phyloP scores from a whole-genome alignment of 2,113 vertebrate species.

The Colius striatus region DNA sequence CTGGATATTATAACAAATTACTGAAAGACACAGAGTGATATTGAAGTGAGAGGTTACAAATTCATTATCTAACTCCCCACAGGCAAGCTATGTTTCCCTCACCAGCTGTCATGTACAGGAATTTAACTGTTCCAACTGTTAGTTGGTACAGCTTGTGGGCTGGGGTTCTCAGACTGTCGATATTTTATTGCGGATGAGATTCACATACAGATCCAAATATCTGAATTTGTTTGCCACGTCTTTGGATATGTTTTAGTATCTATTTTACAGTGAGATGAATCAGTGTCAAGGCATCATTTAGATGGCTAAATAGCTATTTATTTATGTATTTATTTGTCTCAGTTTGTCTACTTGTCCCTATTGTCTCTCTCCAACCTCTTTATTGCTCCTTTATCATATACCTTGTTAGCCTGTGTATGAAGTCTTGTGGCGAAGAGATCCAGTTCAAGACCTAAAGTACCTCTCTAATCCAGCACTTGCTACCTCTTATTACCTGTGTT shows the following conservation, averaged over 20 bases:
- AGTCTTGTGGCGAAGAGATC: not conserved
- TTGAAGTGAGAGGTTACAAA: not conserved
- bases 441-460: not conserved
- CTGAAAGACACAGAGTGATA: not conserved
- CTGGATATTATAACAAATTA: not conserved
- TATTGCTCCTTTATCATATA: not conserved
- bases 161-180: not conserved
- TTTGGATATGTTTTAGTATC: not conserved
- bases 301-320: not conserved
- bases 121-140: not conserved
- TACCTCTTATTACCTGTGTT: too few species aligned
- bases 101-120: not conserved
- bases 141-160: not conserved
- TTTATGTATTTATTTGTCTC: not conserved
- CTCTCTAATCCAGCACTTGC: not conserved
- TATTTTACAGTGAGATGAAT: not conserved
- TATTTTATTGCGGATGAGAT: not conserved
- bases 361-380: not conserved
- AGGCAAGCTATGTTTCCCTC: not conserved
- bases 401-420: not conserved
- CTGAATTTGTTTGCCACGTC: not conserved
- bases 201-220: not conserved
- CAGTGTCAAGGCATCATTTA: not conserved
- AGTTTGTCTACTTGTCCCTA: not conserved
- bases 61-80: not conserved